Base-by-base conservation (phyloP, 1,140 invertebrate species). In the Zaprionus vittiger region DNA sequence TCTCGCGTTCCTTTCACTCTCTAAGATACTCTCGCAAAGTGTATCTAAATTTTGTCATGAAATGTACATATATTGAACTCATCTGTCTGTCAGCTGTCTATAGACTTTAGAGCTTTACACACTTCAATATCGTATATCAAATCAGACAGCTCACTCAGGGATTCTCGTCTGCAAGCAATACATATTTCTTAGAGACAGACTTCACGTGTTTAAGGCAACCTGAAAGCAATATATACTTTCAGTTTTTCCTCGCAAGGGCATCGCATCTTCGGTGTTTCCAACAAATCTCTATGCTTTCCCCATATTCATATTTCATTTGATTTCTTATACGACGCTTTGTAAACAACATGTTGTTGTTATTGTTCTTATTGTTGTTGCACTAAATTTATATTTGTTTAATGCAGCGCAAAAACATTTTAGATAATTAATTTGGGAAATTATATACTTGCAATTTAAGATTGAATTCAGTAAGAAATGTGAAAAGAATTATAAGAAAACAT, bases 371-470 rank as follows among this genome's bases (percentile, higher is more conserved):
- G 9, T 57, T 67, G 38, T 52, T 56, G 14, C 17, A 17, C 57
- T 7, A 49, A 55, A 55, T 79, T 63, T 72, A 77, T 52, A 70
- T 83, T 80, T 78, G 69, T 80, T 70, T 80, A 81, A 81, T 81
- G 64, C 65, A 80, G 49, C 14, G 34, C 20, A 77, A 65, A 86
- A 77, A 78, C 81, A 84, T 89, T 86, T 83, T 71, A 73, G 49
- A 60, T 84, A 89, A 89, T 87, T 87, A 87, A 84, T 81, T 83
- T 72, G 44, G 63, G 41, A 63, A 82, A 73, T 73, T 76, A 76
- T 55, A 34, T 37, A 37, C 56, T 34, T 17, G n/a, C 41, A 47
- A 44, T 44, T 44, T n/a, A 17, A 38, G 14, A 14, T 38, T 38
- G 4, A 14, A 14, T 38, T 12, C 37, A 38, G 14, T 5, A 38